Percentiles rank a stretch among this genome's conserved stretches.
phyloP scores from a whole-genome alignment of 2,113 vertebrate species.

The Numida meleagris region DNA sequence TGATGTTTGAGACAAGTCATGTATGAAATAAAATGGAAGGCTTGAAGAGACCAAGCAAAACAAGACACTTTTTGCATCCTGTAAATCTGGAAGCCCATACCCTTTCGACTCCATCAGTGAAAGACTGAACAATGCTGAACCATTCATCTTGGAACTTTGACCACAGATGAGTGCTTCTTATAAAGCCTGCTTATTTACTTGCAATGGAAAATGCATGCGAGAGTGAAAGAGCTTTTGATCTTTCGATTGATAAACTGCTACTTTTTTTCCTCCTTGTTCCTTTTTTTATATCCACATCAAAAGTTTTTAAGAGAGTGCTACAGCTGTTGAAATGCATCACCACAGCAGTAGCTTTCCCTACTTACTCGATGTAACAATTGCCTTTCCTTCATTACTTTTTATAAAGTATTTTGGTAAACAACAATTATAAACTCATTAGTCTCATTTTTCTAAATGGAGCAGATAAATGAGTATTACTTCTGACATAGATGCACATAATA shows the following conservation, averaged over 20 bases:
- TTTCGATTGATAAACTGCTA: neutral
- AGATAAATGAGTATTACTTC: slow-evolving; percentile 29
- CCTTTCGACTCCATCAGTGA: neutral
- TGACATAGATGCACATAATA: neutral
- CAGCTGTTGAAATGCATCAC: neutral
- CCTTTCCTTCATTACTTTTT: slow-evolving; percentile 33
- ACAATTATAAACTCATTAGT: slow-evolving; percentile 34
- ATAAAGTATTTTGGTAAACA: slow-evolving; percentile 36
- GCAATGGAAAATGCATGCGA: neutral
- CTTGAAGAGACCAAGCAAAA: neutral
- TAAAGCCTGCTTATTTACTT: neutral
- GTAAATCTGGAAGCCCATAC: neutral
- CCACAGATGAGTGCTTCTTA: neutral
- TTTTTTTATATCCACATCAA: neutral
- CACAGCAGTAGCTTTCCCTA: neutral
- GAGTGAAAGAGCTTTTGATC: neutral
- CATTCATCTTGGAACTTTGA: neutral
- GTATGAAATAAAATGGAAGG: neutral
- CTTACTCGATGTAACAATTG: neutral
- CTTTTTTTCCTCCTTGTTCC: neutral
- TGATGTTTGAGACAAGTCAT: neutral
- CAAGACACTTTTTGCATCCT: neutral
- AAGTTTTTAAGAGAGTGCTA: neutral
- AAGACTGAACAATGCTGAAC: neutral
- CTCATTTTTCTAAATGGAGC: slow-evolving; percentile 27